Conservation (phyloP, 2,888 invertebrate species). For the Lysandra coridon region DNA sequence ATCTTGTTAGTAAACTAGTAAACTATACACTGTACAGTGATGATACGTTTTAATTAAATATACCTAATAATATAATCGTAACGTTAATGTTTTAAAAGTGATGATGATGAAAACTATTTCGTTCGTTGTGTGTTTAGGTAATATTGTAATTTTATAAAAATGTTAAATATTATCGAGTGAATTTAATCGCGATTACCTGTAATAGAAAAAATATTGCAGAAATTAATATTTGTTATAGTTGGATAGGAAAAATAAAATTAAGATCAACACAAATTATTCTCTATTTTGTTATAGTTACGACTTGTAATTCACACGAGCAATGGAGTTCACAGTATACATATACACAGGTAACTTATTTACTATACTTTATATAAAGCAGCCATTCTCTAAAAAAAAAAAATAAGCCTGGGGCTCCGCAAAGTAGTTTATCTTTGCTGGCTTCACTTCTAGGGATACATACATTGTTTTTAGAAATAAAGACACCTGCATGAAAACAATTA, state of each 20-base stretch:
- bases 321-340: constrained; percentile 1
- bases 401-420: no score
- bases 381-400: no score
- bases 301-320: not conserved
- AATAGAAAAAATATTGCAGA: no score
- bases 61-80: not conserved
- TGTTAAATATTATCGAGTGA: not conserved
- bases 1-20: not conserved
- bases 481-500: no score
- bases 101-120: not conserved
- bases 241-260: no score
- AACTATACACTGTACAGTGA: not conserved
- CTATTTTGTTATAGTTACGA: constrained; percentile 5
- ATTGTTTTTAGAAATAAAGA: no score
- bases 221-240: no score
- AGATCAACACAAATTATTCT: not conserved
- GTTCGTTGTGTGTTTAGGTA: not conserved
- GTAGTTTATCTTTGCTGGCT: no score
- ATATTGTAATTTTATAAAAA: not conserved
- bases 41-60: not conserved
- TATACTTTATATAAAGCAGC: not conserved
- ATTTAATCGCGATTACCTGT: no score
- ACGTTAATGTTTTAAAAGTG: not conserved
- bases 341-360: not conserved
- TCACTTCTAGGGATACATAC: no score